Conservation (phyloP, 2,888 invertebrate species). For the Stictocephala bisonia region DNA sequence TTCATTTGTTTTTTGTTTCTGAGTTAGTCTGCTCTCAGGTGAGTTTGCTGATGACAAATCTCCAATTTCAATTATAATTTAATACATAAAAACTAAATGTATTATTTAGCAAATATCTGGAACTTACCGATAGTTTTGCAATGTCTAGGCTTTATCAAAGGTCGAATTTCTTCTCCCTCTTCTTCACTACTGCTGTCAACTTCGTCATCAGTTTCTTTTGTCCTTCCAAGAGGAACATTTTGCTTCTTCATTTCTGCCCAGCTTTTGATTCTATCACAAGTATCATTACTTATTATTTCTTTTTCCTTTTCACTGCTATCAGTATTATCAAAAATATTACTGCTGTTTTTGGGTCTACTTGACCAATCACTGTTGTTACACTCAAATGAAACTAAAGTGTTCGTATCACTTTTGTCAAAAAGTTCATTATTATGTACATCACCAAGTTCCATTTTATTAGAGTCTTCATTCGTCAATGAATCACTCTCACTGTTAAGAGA, state of each 20-base stretch:
- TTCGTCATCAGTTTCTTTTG: background rate
- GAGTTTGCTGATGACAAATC: no score
- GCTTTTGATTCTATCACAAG: background rate
- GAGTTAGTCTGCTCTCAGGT: no score
- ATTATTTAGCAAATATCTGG: background rate
- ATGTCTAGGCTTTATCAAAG: slow-evolving; percentile 35
- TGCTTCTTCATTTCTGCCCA: slow-evolving; percentile 24
- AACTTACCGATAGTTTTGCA: slow-evolving; percentile 46
- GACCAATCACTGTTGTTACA: no score
- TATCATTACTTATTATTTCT: background rate
- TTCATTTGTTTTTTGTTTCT: no score
- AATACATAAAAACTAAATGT: slow-evolving; percentile 11
- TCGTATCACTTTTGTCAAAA: no score
- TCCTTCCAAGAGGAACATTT: slow-evolving; percentile 9
- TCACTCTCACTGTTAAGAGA: no score
- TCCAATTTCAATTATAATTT: no score
- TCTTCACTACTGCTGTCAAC: slow-evolving; percentile 14
- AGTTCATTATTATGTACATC: no score
- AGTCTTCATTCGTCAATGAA: no score
- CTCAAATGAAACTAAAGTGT: no score
- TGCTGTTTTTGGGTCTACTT: no score
- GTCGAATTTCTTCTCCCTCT: slow-evolving; percentile 6
- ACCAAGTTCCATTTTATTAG: no score
- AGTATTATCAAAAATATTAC: background rate
- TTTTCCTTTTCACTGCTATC: background rate